Base-by-base conservation (phyloP, 2,888 invertebrate species). In the Neocrepidodera transversa region DNA sequence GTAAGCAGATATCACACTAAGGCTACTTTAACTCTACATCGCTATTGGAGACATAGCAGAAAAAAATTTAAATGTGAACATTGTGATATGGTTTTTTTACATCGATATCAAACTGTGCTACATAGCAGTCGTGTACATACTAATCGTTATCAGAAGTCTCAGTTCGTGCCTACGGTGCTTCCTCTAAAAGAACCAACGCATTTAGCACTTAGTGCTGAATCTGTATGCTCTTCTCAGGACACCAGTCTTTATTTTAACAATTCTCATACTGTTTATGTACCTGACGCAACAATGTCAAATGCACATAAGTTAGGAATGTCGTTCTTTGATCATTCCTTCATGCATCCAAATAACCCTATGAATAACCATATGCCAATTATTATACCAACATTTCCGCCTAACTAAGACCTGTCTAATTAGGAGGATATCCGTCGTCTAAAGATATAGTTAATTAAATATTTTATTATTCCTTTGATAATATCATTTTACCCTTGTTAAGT, bases 91-190 rank as follows among this genome's bases (percentile, higher is more conserved):
- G 71, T 72, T 36, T 83, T 81, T 69, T 74, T 74, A 32, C 82
- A 82, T 70, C 75, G 80, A 63, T 83, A 83, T 68, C 82, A 83
- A 69, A 79, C 81, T 55, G 77, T 82, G 55, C 69, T 83, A 51
- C 83, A 83, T 69, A 75, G 78, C 35, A 79, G 80, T 66, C 74
- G 80, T 58, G 79, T 76, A 55, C 81, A 81, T 66, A 73, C 79
- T 28, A 73, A 70, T 47, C 42, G 42, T 23, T 42, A 26, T 45
- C 68, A 68, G 56, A 67, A 71, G 47, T 55, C 59, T 49, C 65
- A 65, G 55, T 32, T 61, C 26, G 72, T 73, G 68, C 70, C 71
- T 65, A 67, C 67, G 70, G 72, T 74, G 73, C 71, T 74, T 74
- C 69, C 63, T 56, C 69, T 63, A 52, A 76, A 76, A 71, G 78